Base-by-base conservation (phyloP, 2,888 invertebrate genomes). In the Lingula anatina region DNA sequence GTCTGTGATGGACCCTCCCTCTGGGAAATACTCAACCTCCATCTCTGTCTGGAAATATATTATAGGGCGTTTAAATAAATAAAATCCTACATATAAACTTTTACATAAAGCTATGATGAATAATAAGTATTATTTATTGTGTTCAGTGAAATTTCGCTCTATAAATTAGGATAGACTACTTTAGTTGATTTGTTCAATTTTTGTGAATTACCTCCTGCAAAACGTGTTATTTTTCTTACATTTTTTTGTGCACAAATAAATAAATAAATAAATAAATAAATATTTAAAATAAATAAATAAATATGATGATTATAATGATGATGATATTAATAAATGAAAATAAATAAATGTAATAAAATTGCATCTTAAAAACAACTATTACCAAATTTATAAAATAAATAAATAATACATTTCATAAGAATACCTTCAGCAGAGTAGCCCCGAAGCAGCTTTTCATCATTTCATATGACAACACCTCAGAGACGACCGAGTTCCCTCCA, bases 1-100 rank as follows among this genome's bases (percentile, higher is more conserved):
- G 54, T 74, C 73, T 0, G 73, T 74, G 41, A 73, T 73, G 20
- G 71, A 64, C 0, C 73, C 73, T 5, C 73, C 73, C 35, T 61
- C 53, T 4, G 73, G 72, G 49, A 64, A 71, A 55, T 74, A 74
- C 1, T 51, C 40, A 0, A 73, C 71, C 47, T 74, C 73, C 73
- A 72, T 74, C 53, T 74, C 73, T 3, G 73, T 74, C 69, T 73
- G 63, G 31, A 63, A 64, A 44, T 7, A 23, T 3, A 27, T n/a
- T n/a, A n/a, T n/a, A n/a, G n/a, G n/a, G n/a, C n/a, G n/a, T n/a
- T n/a, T n/a, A 38, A 26, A 27, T 26, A 28, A 26, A 35, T 45
- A 26, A 35, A 9, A 15, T 15, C 3, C 5, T 24, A 24, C n/a
- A 4, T 43, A 2, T 5, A 12, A 23, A 12, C 20, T 12, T 2